These are phyloP conservation scores for Eristalis tenax DNA, from an alignment of 2,888 invertebrate species.

Conservation along the genomic window DNA sequence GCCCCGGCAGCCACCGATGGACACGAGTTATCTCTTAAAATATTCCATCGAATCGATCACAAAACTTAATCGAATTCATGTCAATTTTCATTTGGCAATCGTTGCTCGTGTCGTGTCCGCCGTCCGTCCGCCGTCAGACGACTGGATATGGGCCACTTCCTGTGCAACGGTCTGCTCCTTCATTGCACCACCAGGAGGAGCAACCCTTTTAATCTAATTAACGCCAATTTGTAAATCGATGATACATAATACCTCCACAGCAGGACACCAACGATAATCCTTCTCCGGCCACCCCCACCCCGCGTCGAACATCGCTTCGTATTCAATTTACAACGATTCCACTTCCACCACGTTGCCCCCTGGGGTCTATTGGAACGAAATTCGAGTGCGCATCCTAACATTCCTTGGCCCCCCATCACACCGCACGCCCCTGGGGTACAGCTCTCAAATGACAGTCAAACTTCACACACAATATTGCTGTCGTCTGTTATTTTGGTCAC, in stretches of 20 bases:
- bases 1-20: background rate
- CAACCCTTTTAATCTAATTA: conserved; percentile 66
- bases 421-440: no score
- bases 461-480: conserved; percentile 49
- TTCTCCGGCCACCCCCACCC: background rate
- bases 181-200: background rate
- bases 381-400: conserved; percentile 44
- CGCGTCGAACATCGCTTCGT: background rate
- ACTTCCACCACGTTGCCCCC: background rate
- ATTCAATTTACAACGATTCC: background rate
- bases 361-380: conserved; percentile 27
- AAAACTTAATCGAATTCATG: conserved; percentile 51
- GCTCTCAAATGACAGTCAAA: conserved; percentile 21
- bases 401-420: background rate
- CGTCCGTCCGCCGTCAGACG: background rate
- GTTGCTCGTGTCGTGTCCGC: background rate
- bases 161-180: background rate
- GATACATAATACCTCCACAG: conserved; percentile 65
- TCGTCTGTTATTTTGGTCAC: conserved; percentile 68
- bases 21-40: conserved; percentile 31
- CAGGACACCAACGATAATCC: conserved; percentile 50
- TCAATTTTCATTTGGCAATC: conserved; percentile 48
- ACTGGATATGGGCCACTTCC: conserved; percentile 26
- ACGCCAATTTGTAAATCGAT: conserved; percentile 71
- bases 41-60: conserved; percentile 46